Conservation (phyloP, 2,888 invertebrate genomes). For the Tetragnatha montana region DNA sequence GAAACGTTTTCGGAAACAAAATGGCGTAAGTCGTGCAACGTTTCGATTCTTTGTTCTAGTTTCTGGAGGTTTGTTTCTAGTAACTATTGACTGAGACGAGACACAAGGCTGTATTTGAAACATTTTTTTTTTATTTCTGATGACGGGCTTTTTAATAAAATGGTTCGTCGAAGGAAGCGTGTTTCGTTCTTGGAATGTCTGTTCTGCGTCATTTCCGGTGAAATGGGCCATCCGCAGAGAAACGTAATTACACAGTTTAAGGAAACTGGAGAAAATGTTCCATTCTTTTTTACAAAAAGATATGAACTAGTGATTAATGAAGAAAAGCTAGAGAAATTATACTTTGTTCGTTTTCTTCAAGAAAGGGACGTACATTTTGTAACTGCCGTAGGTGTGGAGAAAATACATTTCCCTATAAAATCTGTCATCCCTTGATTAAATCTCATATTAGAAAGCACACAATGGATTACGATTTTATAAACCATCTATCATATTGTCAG, state of each 20-base stretch:
- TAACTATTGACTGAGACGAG: constrained; percentile 43
- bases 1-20: constrained; percentile 13
- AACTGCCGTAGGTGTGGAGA: too few species aligned
- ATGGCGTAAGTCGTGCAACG: constrained; percentile 31
- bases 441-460: too few species aligned
- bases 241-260: not conserved
- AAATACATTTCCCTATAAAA: too few species aligned
- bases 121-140: not conserved
- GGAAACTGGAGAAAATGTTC: not conserved
- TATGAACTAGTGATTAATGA: too few species aligned
- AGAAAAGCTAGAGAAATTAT: too few species aligned
- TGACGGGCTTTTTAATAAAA: constrained; percentile 1
- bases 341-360: too few species aligned
- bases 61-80: constrained; percentile 27
- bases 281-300: too few species aligned
- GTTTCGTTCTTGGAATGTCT: not conserved
- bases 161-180: not conserved
- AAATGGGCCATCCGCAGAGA: not conserved
- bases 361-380: too few species aligned
- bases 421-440: too few species aligned
- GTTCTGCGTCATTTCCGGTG: not conserved
- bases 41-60: constrained; percentile 33
- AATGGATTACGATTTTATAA: too few species aligned
- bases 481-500: too few species aligned
- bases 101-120: not conserved